Evolutionary conservation across 2,113 vertebrate species (phyloP), one percentile per base, ranked within the genome.

Genomic region (Murina feae): DNA sequence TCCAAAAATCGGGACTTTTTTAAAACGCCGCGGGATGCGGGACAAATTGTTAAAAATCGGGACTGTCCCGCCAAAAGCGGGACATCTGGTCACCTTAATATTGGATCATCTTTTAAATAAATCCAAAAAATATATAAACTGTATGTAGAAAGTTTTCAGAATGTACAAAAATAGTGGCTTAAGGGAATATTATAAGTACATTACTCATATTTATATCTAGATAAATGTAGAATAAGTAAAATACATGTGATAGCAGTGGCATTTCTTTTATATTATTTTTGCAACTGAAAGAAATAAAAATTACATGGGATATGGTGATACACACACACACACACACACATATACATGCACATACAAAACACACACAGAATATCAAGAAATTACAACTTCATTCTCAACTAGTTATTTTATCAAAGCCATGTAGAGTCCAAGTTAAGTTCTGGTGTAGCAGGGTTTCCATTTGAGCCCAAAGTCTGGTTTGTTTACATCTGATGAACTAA

Each of bases 161-260:
- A 44, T 20, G 53, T 74, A 90, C 23, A 3, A 42, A 86, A 84
- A 71, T 21, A 90, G 23, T 86, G 53, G 28, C 39, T 90, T 95
- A 90, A 86, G 71, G 71, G 49, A 93, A 25, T 13, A 65, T 76
- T 97, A 5, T 74, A 96, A 16, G 0, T 11, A 4, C 90, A 78
- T 91, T 96, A 68, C 28, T 95, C 55, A 87, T 69, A 66, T 60
- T 87, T 21, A 30, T 86, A 71, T 86, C 35, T 80, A 28, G 76
- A 86, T 86, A 86, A 82, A 37, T 75, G 30, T 30, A 71, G 28
- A 82, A 60, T 30, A 74, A 91, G 6, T 60, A 95, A 89, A 16
- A 66, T 82, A 85, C 35, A n/a, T 90, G n/a, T 75, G 95, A 89
- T 55, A 69, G 66, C 39, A 53, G 25, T 80, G 39, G 23, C 47